These are phyloP conservation scores for Sebastes hubbsi DNA, from an alignment of 2,797 vertebrate genomes.

Conservation along the genomic window DNA sequence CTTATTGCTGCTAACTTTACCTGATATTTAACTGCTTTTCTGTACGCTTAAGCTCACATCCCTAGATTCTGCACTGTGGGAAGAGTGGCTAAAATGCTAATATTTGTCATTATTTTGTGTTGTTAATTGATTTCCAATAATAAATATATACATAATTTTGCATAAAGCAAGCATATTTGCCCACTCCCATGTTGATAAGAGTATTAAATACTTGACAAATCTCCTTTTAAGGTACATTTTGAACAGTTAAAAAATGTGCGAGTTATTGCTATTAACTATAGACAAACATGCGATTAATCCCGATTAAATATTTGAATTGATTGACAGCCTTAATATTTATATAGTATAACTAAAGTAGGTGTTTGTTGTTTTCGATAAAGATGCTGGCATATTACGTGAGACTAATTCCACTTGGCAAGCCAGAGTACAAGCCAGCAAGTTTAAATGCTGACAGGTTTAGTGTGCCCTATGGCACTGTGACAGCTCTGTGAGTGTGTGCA, in stretches of 20 bases:
- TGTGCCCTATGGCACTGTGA: constrained; percentile 69
- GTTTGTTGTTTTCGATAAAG: constrained; percentile 55
- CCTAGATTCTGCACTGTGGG: background rate
- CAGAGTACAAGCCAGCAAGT: constrained; percentile 57
- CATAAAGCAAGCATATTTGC: too few species aligned
- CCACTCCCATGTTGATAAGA: too few species aligned
- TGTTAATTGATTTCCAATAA: background rate
- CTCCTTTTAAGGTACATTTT: too few species aligned
- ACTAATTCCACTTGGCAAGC: constrained; percentile 65
- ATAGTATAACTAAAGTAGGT: constrained; percentile 25
- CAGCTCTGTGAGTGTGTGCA: constrained; percentile 30
- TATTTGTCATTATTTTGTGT: too few species aligned
- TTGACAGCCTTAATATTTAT: background rate
- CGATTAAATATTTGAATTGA: too few species aligned
- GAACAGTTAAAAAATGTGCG: too few species aligned
- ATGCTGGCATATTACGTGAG: constrained; percentile 50
- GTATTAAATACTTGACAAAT: too few species aligned
- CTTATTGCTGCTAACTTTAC: background rate
- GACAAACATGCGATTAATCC: too few species aligned
- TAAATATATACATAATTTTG: background rate
- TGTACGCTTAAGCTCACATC: background rate
- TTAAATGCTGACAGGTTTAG: constrained; percentile 70
- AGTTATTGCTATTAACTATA: too few species aligned
- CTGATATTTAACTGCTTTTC: background rate
- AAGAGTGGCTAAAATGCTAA: background rate